These are phyloP conservation scores for Syritta pipiens DNA, from an alignment of 2,888 invertebrate genomes.

Conservation along the genomic window DNA sequence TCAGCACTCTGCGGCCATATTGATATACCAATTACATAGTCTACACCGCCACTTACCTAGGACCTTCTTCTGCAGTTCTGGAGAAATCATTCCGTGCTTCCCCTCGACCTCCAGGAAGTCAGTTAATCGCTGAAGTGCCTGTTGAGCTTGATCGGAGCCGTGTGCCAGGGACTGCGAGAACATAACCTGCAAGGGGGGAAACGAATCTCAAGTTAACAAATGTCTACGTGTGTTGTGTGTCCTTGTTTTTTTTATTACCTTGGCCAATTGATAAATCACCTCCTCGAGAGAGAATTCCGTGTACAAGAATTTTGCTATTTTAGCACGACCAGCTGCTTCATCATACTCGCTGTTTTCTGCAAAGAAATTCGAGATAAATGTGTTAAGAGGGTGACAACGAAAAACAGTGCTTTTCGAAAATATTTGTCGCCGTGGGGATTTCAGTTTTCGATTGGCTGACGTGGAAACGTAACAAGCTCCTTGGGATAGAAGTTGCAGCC, in stretches of 20 bases:
- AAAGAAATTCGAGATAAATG: background rate
- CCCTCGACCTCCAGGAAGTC: slow-evolving; percentile 87
- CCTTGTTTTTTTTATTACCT: slow-evolving; percentile 79
- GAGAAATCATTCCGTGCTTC: slow-evolving; percentile 86
- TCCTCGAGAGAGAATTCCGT: slow-evolving; percentile 87
- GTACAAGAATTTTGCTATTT: slow-evolving; percentile 86
- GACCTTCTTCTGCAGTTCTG: slow-evolving; percentile 88
- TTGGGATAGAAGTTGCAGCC: too few relatives aligned
- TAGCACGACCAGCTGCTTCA: slow-evolving; percentile 85
- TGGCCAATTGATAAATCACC: slow-evolving; percentile 89
- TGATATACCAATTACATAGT: slow-evolving; percentile 5
- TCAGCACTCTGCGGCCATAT: too few relatives aligned
- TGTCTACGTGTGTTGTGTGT: too few relatives aligned
- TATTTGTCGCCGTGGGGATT: too few relatives aligned
- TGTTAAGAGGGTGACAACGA: background rate
- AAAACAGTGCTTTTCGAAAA: too few relatives aligned
- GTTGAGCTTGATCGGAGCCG: slow-evolving; percentile 85
- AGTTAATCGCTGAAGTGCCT: slow-evolving; percentile 87
- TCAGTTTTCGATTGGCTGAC: too few relatives aligned
- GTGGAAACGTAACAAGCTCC: too few relatives aligned
- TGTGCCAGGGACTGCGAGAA: slow-evolving; percentile 87
- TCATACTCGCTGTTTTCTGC: slow-evolving; percentile 82
- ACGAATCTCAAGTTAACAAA: too few relatives aligned
- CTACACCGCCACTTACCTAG: slow-evolving; percentile 81
- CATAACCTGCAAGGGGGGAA: slow-evolving; percentile 82